Percentiles rank a stretch among this genome's conserved stretches.
Evolutionary conservation across 2,797 vertebrate genomes (phyloP).

Genomic region (Poecilia gillii): DNA sequence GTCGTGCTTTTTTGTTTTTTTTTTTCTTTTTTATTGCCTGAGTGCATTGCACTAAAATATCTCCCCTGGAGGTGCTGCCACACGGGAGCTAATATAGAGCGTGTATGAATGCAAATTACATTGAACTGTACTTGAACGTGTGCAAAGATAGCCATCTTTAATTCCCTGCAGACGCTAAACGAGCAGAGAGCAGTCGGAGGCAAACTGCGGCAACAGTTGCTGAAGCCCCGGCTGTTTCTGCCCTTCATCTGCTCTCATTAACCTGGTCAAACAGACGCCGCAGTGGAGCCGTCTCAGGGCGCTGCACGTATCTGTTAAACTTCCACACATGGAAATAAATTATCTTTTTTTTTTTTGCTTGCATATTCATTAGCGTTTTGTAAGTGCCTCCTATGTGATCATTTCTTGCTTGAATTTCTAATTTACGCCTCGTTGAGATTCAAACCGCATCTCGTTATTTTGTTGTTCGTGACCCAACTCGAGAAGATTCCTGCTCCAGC

Average conservation of each 20-base stretch:
- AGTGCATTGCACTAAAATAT: slow-evolving; percentile 47
- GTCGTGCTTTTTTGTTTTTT: slow-evolving; percentile 26
- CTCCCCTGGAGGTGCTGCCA: slow-evolving; percentile 24
- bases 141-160: slow-evolving; percentile 39
- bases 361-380: not conserved
- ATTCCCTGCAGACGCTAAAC: slow-evolving; percentile 43
- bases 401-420: not conserved
- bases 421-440: not conserved
- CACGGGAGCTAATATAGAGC: slow-evolving; percentile 60
- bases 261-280: slow-evolving; percentile 45
- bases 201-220: slow-evolving; percentile 61
- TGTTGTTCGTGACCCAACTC: not conserved
- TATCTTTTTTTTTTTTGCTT: not conserved
- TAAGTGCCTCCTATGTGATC: not conserved
- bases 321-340: not conserved
- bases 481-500: not conserved
- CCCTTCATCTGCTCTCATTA: slow-evolving; percentile 62
- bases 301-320: not conserved
- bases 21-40: not conserved
- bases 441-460: not conserved
- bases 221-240: slow-evolving; percentile 35
- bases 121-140: slow-evolving; percentile 42
- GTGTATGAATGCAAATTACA: slow-evolving; percentile 72
- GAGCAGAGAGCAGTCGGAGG: slow-evolving; percentile 46
- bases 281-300: slow-evolving; percentile 9